Percentiles rank a stretch among this genome's conserved stretches.
Conservation (phyloP, 2,113 vertebrate genomes). For the Leptocoma aspasia region DNA sequence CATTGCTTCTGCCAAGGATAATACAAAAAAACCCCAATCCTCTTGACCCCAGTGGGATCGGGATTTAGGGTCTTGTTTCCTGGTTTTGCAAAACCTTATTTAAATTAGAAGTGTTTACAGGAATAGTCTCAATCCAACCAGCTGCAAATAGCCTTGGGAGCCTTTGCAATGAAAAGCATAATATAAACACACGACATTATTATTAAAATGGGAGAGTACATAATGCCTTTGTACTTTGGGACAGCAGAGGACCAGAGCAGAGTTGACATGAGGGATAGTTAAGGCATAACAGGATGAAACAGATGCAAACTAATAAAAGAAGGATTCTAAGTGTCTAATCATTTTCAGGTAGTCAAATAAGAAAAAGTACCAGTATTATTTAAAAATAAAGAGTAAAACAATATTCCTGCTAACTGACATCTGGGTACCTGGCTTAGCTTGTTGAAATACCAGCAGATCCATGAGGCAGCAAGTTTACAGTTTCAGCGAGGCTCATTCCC, state of each 20-base stretch:
- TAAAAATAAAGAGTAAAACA: not conserved
- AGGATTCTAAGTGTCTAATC: constrained; percentile 16
- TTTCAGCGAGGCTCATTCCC: not conserved
- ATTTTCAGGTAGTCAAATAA: constrained; percentile 1
- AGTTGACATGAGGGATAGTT: not conserved
- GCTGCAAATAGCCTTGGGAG: constrained; percentile 59
- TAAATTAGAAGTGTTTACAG: constrained; percentile 32
- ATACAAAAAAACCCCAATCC: not conserved
- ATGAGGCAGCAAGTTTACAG: not conserved
- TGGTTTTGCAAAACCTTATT: constrained; percentile 21
- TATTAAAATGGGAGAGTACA: constrained; percentile 54
- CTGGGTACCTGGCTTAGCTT: not conserved
- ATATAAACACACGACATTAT: constrained; percentile 31
- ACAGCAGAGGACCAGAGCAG: constrained; percentile 7
- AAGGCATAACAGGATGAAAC: constrained; percentile 25
- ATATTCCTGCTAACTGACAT: not conserved
- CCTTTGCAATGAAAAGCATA: constrained; percentile 34
- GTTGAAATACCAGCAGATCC: not conserved
- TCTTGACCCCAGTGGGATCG: not conserved
- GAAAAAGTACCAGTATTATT: not conserved
- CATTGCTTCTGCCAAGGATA: not conserved
- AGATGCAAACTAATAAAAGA: constrained; percentile 50
- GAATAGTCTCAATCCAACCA: not conserved
- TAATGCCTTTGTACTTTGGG: constrained; percentile 48
- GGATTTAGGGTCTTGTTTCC: constrained; percentile 34